Evolutionary conservation across 2,113 vertebrate genomes (phyloP).

Genomic region (Addax nasomaculatus): DNA sequence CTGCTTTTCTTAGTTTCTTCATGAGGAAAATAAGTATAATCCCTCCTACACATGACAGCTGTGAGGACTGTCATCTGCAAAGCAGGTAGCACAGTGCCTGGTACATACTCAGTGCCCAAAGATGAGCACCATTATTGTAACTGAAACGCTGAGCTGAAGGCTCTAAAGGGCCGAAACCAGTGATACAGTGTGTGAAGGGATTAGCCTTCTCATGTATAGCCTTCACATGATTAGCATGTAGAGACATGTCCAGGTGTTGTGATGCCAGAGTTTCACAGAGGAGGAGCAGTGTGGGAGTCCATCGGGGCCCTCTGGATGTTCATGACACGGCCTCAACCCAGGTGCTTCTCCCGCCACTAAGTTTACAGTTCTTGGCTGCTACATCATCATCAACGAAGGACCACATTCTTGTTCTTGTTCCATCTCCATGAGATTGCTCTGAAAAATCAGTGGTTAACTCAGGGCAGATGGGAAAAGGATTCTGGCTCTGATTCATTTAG

Average conservation of each 20-base stretch:
- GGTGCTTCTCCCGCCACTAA: neutral
- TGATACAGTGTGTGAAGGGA: neutral
- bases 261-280: rapidly evolving
- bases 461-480: neutral
- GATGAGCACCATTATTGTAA: neutral
- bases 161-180: neutral
- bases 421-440: neutral
- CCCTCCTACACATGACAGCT: neutral
- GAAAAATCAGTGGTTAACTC: slow-evolving; percentile 20
- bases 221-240: neutral
- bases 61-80: neutral
- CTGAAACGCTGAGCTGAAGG: neutral
- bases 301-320: neutral
- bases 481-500: slow-evolving; percentile 9
- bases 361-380: neutral
- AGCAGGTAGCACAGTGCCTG: neutral
- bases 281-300: neutral
- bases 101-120: neutral
- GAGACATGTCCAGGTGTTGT: neutral
- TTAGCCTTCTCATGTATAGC: no score
- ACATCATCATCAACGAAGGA: neutral
- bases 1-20: neutral
- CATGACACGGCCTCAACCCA: rapidly evolving
- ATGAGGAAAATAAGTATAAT: neutral
- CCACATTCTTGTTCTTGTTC: neutral